Percentiles rank a stretch among this genome's conserved stretches.
phyloP scores from a whole-genome alignment of 2,797 vertebrate genomes.

The Etheostoma nigrum region DNA sequence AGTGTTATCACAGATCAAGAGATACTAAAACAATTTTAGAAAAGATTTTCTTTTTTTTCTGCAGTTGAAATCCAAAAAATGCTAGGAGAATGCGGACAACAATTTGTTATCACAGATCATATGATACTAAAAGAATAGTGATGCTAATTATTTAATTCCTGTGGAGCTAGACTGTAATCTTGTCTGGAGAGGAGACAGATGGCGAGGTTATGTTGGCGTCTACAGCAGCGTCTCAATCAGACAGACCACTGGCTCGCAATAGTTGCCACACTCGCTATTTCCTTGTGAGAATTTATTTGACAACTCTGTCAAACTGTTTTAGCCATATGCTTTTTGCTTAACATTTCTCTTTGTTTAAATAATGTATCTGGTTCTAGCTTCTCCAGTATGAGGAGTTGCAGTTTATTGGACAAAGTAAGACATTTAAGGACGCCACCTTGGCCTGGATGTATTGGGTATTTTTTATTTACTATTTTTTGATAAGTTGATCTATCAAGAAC shows the following conservation, averaged over 20 bases:
- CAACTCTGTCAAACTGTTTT: constrained; percentile 19
- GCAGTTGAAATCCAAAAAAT: constrained; percentile 10
- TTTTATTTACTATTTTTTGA: neutral
- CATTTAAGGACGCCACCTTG: too few species aligned
- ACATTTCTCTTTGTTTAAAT: neutral
- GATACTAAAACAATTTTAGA: constrained; percentile 35
- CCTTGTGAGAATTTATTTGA: constrained; percentile 23
- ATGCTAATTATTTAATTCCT: constrained; percentile 72
- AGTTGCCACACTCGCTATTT: constrained; percentile 22
- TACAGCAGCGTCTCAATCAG: constrained; percentile 62
- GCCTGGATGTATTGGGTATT: too few species aligned
- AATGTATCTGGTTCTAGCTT: neutral
- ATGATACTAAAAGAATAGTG: constrained; percentile 46
- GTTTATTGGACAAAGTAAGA: too few species aligned
- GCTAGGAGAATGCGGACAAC: neutral
- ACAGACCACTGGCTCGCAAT: constrained; percentile 37
- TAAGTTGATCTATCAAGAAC: neutral
- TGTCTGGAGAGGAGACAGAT: constrained; percentile 66
- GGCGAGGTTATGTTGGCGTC: constrained; percentile 54
- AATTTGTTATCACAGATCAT: constrained; percentile 50
- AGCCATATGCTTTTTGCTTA: constrained; percentile 10
- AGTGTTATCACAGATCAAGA: constrained; percentile 58
- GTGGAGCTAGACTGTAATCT: constrained; percentile 51
- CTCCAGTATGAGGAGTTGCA: neutral
- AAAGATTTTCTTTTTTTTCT: neutral